A percentile compares a stretch with the other conserved stretches of the same genome.
Evolutionary conservation across 2,888 invertebrate genomes (phyloP).

Genomic region (Pecten maximus): DNA sequence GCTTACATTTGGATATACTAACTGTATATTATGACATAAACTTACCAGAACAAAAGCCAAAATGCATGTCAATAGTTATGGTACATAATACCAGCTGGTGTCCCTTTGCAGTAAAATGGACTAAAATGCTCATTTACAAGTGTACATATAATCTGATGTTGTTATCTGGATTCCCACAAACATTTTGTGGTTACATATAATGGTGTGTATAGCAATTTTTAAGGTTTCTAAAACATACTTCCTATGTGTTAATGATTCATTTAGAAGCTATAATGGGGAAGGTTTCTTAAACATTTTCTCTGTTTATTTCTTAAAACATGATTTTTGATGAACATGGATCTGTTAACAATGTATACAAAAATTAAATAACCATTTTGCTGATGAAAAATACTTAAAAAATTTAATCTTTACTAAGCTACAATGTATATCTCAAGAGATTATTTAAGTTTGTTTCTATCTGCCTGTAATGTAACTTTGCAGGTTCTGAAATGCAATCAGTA

Average conservation of each 20-base stretch:
- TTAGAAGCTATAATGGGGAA: too few relatives aligned
- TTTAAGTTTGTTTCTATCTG: background rate
- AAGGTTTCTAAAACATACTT: background rate
- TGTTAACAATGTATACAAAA: background rate
- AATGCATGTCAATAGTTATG: background rate
- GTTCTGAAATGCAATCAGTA: background rate
- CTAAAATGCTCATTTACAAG: background rate
- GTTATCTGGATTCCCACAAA: background rate
- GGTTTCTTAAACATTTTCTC: background rate
- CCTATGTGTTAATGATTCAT: background rate
- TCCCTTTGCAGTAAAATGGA: background rate
- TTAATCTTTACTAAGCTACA: background rate
- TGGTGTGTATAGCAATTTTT: background rate
- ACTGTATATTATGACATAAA: background rate
- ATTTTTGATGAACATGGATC: too few relatives aligned
- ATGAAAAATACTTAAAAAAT: background rate
- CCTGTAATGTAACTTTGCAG: background rate
- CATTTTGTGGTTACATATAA: background rate
- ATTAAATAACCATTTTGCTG: background rate
- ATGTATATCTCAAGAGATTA: background rate
- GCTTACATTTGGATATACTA: background rate
- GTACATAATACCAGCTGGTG: background rate
- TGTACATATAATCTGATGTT: background rate
- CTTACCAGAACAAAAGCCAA: background rate
- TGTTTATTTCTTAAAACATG: background rate